Conservation (phyloP, 1,140 invertebrate genomes). For the Zaprionus vittiger region DNA sequence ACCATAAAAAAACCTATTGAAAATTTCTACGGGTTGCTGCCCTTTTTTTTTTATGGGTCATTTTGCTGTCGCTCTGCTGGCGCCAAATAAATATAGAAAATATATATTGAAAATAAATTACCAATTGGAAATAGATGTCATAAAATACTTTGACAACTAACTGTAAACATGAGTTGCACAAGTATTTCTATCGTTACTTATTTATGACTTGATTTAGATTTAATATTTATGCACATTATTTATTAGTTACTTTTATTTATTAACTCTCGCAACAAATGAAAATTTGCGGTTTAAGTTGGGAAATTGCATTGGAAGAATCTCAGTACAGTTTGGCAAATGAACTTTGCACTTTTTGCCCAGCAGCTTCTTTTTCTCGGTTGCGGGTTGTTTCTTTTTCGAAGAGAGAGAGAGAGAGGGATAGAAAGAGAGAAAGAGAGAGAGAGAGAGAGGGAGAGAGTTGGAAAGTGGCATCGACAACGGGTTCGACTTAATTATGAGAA, state of each 20-base stretch:
- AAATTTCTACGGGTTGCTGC: conserved; percentile 38
- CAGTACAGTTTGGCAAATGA: conserved; percentile 51
- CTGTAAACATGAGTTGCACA: conserved; percentile 22
- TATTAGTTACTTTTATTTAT: conserved; percentile 5
- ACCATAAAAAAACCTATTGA: conserved; percentile 25
- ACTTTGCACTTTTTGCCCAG: conserved; percentile 43
- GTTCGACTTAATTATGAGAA: conserved; percentile 61
- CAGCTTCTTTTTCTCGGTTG: conserved; percentile 30
- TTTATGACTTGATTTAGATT: conserved; percentile 8
- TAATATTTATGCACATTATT: conserved; percentile 11
- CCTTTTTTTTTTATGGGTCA: conserved; percentile 37
- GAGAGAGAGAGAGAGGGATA: not conserved
- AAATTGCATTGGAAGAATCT: conserved; percentile 64
- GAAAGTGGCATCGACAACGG: not conserved
- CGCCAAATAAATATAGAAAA: conserved; percentile 33
- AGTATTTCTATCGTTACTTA: conserved; percentile 4
- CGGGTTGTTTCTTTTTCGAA: conserved; percentile 27
- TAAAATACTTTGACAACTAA: conserved; percentile 22
- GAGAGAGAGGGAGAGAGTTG: not conserved
- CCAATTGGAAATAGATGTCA: conserved; percentile 19
- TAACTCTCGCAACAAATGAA: conserved; percentile 34
- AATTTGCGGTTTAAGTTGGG: conserved; percentile 50
- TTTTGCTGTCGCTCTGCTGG: conserved; percentile 18
- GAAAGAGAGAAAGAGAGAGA: not conserved
- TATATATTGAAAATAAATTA: conserved; percentile 8